phyloP scores from a whole-genome alignment of 2,888 invertebrate genomes.

The Tetramorium bicarinatum region DNA sequence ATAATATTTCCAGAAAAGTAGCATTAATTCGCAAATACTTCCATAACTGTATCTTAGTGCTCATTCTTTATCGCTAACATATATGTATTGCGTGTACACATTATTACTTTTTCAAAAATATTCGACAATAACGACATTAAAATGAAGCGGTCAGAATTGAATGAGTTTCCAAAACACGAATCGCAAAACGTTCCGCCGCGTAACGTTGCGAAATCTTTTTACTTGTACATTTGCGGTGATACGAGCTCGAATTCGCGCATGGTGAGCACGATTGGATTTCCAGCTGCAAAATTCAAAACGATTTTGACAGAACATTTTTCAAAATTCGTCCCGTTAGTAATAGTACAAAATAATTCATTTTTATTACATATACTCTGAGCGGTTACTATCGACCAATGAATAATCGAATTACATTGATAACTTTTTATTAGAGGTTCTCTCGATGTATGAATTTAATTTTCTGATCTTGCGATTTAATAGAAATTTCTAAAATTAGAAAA shows the following conservation, averaged over 20 bases:
- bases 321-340: slow-evolving; percentile 14
- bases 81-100: too few relatives aligned
- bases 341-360: neutral
- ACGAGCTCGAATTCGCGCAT: slow-evolving; percentile 12
- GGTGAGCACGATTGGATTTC: slow-evolving; percentile 45
- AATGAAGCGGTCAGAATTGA: slow-evolving; percentile 25
- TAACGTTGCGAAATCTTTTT: slow-evolving; percentile 40
- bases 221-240: slow-evolving; percentile 25
- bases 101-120: neutral
- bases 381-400: neutral
- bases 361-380: neutral
- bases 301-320: slow-evolving; percentile 26
- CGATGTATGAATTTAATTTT: slow-evolving; percentile 72
- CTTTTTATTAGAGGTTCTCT: slow-evolving; percentile 1
- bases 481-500: slow-evolving; percentile 65
- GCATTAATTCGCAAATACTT: neutral
- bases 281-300: slow-evolving; percentile 47
- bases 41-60: neutral
- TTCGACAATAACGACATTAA: neutral
- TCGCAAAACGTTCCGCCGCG: neutral
- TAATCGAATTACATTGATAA: neutral
- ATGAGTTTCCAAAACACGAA: slow-evolving; percentile 29
- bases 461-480: slow-evolving; percentile 69
- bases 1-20: neutral
- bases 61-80: neutral